These are phyloP conservation scores for Fulmarus glacialis DNA, from an alignment of 2,113 vertebrate species.

Conservation along the genomic window DNA sequence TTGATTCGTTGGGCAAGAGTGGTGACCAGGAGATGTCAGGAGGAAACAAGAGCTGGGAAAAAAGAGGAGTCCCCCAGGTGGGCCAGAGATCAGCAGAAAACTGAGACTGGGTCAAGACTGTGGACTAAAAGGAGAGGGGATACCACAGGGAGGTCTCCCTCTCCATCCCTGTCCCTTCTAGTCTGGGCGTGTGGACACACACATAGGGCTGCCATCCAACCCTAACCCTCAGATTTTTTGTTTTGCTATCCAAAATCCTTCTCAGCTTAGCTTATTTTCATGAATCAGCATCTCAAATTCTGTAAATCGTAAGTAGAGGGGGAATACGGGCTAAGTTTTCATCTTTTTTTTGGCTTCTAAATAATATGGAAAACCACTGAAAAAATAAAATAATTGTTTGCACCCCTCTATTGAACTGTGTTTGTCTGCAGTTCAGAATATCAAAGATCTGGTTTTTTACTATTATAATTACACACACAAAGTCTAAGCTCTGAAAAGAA, in stretches of 20 bases:
- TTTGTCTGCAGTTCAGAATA: not conserved
- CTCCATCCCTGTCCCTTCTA: not conserved
- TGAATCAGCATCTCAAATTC: not conserved
- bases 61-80: not conserved
- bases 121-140: not conserved
- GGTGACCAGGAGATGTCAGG: not conserved
- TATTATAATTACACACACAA: not conserved
- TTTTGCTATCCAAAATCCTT: not conserved
- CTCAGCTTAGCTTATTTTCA: not conserved
- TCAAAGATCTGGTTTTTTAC: not conserved
- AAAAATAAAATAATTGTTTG: not conserved
- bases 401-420: not conserved
- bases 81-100: not conserved
- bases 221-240: not conserved
- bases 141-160: not conserved
- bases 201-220: fast-evolving
- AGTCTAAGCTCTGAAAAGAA: not conserved
- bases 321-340: not conserved
- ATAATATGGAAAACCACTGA: not conserved
- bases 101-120: not conserved
- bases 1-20: not conserved
- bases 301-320: not conserved
- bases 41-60: not conserved
- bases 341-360: not conserved
- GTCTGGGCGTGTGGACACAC: not conserved